Conservation (phyloP, 1,140 invertebrate genomes). For the Drosophila leontia region DNA sequence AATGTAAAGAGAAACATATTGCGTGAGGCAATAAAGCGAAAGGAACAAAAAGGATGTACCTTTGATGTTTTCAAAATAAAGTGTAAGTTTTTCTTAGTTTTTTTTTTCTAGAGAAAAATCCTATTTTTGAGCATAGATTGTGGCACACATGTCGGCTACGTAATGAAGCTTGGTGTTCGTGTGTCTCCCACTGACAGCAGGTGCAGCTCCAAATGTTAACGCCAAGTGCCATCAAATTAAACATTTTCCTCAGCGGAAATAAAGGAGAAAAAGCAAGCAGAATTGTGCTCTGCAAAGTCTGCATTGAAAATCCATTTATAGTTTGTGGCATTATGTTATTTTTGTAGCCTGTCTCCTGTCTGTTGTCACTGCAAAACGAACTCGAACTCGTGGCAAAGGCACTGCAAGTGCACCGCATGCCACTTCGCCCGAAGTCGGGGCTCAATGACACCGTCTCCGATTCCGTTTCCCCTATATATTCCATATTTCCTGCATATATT, state of each 20-base stretch:
- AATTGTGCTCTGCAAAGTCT: constrained; percentile 43
- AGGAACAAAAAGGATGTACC: no score
- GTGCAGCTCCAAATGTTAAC: constrained; percentile 65
- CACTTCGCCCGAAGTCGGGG: constrained; percentile 28
- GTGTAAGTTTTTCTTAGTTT: neutral
- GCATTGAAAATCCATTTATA: constrained; percentile 62
- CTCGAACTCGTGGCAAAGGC: constrained; percentile 7
- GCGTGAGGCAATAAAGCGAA: neutral
- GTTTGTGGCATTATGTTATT: constrained; percentile 49
- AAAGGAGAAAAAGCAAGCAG: constrained; percentile 13
- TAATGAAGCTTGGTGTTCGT: constrained; percentile 11
- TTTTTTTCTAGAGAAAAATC: neutral
- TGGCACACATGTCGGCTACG: constrained; percentile 25
- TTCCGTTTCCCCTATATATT: neutral
- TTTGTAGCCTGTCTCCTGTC: constrained; percentile 27
- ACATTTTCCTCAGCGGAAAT: constrained; percentile 65
- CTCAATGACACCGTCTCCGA: constrained; percentile 31
- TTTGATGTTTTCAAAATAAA: neutral
- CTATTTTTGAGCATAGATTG: neutral
- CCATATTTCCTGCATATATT: neutral
- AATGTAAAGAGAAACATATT: neutral
- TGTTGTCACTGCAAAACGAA: constrained; percentile 15
- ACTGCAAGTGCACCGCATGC: constrained; percentile 52
- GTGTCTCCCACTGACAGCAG: constrained; percentile 37
- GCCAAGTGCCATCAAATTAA: constrained; percentile 67